A percentile compares a stretch with the other conserved stretches of the same genome.
Evolutionary conservation across 2,113 vertebrate genomes (phyloP).

Genomic region (Arenaria interpres): DNA sequence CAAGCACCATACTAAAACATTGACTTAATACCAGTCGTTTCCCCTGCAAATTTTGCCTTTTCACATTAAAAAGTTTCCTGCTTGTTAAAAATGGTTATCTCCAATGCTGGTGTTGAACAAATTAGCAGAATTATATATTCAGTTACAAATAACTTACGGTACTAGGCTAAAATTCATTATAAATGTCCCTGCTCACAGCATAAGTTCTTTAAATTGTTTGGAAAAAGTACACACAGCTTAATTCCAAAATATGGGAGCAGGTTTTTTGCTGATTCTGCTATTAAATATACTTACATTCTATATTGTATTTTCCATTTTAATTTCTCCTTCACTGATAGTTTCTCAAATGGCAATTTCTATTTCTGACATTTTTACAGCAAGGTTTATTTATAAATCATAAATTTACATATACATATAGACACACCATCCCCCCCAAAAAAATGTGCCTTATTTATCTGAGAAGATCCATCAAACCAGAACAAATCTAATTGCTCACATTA

Average conservation of each 20-base stretch:
- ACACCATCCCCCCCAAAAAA: background rate
- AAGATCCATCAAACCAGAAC: background rate
- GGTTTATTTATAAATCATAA: background rate
- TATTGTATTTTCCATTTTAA: background rate
- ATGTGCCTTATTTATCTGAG: background rate
- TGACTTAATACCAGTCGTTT: fast-evolving
- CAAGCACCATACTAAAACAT: background rate
- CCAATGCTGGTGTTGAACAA: background rate
- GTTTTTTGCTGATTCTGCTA: background rate
- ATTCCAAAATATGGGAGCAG: background rate
- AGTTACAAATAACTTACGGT: background rate
- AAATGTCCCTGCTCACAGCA: background rate
- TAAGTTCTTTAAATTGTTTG: background rate
- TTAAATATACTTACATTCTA: background rate
- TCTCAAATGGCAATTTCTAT: background rate
- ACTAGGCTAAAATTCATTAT: background rate
- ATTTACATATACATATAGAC: background rate
- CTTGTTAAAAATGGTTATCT: background rate
- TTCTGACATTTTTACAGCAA: background rate
- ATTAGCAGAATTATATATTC: background rate
- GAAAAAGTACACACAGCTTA: background rate
- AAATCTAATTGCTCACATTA: background rate
- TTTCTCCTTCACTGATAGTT: background rate
- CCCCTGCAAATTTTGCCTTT: background rate
- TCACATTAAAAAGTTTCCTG: background rate